Evolutionary conservation across 2,113 vertebrate species (phyloP).

Genomic region (Myotis yumanensis): DNA sequence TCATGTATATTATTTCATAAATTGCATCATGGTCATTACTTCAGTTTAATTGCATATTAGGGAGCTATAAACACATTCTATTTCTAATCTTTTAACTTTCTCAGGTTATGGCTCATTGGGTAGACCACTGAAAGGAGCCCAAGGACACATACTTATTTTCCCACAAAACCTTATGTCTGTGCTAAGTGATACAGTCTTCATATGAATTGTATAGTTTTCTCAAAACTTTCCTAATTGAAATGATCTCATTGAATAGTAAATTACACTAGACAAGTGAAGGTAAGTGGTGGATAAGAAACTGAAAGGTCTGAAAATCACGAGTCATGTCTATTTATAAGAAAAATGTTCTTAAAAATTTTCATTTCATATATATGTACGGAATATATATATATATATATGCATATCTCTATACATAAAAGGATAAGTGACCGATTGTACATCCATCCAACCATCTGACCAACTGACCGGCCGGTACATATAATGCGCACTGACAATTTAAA

Average conservation of each 20-base stretch:
- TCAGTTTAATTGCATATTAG: background rate
- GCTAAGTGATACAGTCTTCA: background rate
- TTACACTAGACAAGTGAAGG: background rate
- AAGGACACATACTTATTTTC: background rate
- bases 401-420: too few relatives aligned
- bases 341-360: background rate
- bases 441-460: too few relatives aligned
- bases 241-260: background rate
- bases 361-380: background rate
- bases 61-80: background rate
- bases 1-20: slow-evolving; percentile 10
- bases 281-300: background rate
- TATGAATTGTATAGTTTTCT: background rate
- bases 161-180: background rate
- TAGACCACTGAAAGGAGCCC: background rate
- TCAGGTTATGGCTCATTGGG: background rate
- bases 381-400: too few relatives aligned
- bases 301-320: background rate
- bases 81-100: background rate
- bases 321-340: background rate
- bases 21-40: background rate
- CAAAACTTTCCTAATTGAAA: background rate
- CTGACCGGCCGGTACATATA: too few relatives aligned
- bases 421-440: too few relatives aligned
- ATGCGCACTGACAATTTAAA: too few relatives aligned